Evolutionary conservation across 1,140 invertebrate genomes (phyloP).

Genomic region (Cardiocondyla obscurior): DNA sequence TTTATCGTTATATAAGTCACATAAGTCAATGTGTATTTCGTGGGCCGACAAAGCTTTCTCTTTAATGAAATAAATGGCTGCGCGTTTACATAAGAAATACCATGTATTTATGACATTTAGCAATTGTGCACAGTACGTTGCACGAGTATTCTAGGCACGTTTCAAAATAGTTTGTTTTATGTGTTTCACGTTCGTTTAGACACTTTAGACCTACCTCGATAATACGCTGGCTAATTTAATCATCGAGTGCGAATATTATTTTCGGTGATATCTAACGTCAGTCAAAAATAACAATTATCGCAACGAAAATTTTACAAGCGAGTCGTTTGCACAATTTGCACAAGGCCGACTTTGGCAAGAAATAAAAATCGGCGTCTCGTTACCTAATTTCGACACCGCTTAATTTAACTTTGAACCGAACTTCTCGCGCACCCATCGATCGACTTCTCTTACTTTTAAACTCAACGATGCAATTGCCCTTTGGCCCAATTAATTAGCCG

Average conservation of each 20-base stretch:
- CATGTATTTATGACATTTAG: conserved; percentile 44
- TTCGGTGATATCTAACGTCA: neutral
- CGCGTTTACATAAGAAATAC: conserved; percentile 46
- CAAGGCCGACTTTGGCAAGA: conserved; percentile 4
- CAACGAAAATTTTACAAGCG: neutral
- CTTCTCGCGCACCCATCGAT: neutral
- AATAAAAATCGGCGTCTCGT: conserved; percentile 2
- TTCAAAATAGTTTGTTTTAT: conserved; percentile 10
- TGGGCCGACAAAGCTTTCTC: conserved; percentile 43
- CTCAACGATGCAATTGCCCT: neutral
- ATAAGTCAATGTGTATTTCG: conserved; percentile 27
- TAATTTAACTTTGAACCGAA: neutral
- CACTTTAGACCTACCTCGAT: no score
- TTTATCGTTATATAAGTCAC: neutral
- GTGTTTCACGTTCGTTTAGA: neutral
- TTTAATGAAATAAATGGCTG: conserved; percentile 43
- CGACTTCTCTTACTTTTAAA: neutral
- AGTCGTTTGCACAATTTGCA: neutral
- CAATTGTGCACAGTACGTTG: conserved; percentile 3
- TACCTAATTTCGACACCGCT: neutral
- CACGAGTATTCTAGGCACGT: neutral
- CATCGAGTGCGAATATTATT: neutral
- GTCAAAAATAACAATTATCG: neutral
- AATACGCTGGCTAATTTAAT: neutral
- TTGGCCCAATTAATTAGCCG: no score